Evolutionary conservation across 2,113 vertebrate genomes (phyloP).

Genomic region (Neolamprologus sp.): DNA sequence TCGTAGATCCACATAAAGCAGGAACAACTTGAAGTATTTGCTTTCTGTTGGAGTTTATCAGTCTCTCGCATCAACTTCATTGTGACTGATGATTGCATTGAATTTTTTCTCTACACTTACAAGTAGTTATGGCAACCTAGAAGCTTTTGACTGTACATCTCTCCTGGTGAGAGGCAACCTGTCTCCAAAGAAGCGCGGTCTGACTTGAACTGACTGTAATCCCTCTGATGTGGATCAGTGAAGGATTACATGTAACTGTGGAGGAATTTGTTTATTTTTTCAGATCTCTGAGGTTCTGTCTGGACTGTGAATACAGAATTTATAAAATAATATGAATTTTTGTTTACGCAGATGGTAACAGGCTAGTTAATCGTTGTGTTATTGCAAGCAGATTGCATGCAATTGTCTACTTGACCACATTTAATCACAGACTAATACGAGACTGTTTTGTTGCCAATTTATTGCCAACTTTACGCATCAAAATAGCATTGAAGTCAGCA

Average conservation of each 20-base stretch:
- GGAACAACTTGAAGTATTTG: background rate
- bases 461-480: background rate
- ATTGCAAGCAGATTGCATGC: background rate
- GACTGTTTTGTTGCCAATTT: background rate
- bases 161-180: background rate
- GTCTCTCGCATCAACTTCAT: accelerated
- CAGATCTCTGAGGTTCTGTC: background rate
- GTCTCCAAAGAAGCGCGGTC: background rate
- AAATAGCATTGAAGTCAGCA: background rate
- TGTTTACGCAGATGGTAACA: background rate
- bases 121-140: background rate
- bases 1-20: background rate
- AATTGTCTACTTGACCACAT: background rate
- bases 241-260: background rate
- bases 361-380: background rate
- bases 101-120: background rate
- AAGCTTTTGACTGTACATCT: background rate
- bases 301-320: background rate
- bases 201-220: background rate
- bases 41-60: background rate
- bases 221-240: background rate
- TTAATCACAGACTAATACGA: background rate
- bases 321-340: background rate
- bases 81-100: background rate
- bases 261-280: background rate